Base-by-base conservation (phyloP, 2,113 vertebrate species). In the Sakesphorus luctuosus region DNA sequence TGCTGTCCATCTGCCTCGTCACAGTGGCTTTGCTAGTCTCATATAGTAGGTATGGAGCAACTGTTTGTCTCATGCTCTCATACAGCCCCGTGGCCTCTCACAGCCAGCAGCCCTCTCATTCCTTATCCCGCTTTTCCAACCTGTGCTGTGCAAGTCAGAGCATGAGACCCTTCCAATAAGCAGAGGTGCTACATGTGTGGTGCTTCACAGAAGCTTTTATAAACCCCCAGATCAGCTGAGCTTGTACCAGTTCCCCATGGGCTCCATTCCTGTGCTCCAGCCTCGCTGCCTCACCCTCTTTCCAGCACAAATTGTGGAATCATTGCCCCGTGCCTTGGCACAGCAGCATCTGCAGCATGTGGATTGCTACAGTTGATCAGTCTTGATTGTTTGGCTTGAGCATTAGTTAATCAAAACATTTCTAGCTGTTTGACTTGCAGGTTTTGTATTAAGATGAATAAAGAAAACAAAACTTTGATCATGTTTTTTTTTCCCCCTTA, bases 1-100 rank as follows among this genome's bases (percentile, higher is more conserved):
- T 99, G 95, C 98, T 99, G 90, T 99, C 99, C 87, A 96, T 99
- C 94, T 97, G 98, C 94, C 98, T 99, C 91, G 97, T 99, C 97
- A 98, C 98, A 56, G 96, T 97, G 65, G 99, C 99, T 96, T 98
- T 99, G 90, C 98, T 98, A 36, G 99, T 99, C 93, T 99, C 99
- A 69, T 99, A 99, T 97, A 99, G 99, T 98, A 99, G 99, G 99
- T 99, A 98, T 56, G 96, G 81, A 63, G 63, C 58, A 83, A 36
- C 16, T 47, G 47, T 93, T 94, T 79, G 50, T 94, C 87, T 82
- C 88, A 46, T 68, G 84, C 87, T 87, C 92, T 86, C 87, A 38
- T 72, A 47, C 93, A 81, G 61, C 44, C 56, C 35, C 4, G 6
- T 65, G 81, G 81, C 82, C 76, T 77, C 47, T 28, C 47, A 25